Conservation (phyloP, 2,113 vertebrate genomes). For the Echinops telfairi region DNA sequence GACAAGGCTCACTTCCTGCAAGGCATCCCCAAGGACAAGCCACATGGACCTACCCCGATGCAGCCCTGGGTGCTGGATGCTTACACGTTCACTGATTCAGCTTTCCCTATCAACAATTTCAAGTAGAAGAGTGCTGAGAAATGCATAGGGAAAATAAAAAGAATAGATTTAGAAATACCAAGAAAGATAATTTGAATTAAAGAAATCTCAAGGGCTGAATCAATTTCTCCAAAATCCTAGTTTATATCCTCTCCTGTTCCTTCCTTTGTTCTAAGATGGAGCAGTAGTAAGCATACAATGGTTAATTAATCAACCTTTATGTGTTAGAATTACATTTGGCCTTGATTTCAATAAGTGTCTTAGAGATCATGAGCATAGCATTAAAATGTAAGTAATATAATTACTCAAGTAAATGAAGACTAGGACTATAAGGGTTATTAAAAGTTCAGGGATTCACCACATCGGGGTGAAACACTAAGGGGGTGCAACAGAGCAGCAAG, state of each 20-base stretch:
- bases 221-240: slow-evolving; percentile 35
- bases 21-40: too few relatives aligned
- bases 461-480: too few relatives aligned
- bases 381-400: neutral
- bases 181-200: slow-evolving; percentile 30
- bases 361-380: neutral
- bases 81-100: too few relatives aligned
- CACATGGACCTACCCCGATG: too few relatives aligned
- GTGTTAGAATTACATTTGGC: neutral
- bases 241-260: neutral
- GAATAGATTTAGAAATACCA: slow-evolving; percentile 22
- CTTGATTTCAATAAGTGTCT: neutral
- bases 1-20: too few relatives aligned
- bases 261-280: neutral
- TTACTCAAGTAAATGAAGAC: slow-evolving; percentile 45
- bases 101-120: neutral
- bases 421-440: slow-evolving; percentile 14
- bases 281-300: neutral
- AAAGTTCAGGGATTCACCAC: neutral
- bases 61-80: too few relatives aligned
- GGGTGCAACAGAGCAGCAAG: too few relatives aligned
- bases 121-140: neutral
- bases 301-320: neutral
- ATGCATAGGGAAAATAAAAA: neutral
- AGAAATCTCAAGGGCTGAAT: neutral